Conservation (phyloP, 2,113 vertebrate genomes). For the Apistogramma diplotaenia region DNA sequence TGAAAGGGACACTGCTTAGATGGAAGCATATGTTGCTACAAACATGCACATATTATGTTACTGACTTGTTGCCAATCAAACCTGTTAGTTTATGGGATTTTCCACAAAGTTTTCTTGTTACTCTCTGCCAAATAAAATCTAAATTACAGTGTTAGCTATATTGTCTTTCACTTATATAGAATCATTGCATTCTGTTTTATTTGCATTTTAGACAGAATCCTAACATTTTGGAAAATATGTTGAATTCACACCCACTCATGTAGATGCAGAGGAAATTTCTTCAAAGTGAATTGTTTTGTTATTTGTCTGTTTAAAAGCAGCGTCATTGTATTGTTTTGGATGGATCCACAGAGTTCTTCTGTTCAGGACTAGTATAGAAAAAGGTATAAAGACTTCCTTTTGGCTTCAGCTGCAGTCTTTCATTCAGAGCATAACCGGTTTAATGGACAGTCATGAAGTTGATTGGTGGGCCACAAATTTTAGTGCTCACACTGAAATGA, state of each 20-base stretch:
- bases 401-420: background rate
- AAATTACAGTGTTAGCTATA: background rate
- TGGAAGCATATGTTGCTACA: background rate
- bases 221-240: background rate
- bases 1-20: background rate
- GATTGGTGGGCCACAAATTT: background rate
- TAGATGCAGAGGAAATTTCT: background rate
- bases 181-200: background rate
- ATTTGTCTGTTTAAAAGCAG: background rate
- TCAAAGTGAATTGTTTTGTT: background rate
- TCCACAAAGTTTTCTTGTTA: background rate
- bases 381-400: background rate
- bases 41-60: background rate
- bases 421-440: background rate
- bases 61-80: background rate
- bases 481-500: background rate
- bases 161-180: background rate
- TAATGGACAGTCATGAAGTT: background rate
- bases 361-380: background rate
- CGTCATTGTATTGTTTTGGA: background rate
- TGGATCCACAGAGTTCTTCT: conserved; percentile 51
- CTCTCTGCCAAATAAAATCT: background rate
- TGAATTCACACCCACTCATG: background rate
- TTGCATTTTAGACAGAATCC: background rate
- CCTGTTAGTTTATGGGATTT: background rate